Percentiles rank a stretch among this genome's conserved stretches.
Evolutionary conservation across 1,140 invertebrate genomes (phyloP).

Genomic region (Sitophilus oryzae): DNA sequence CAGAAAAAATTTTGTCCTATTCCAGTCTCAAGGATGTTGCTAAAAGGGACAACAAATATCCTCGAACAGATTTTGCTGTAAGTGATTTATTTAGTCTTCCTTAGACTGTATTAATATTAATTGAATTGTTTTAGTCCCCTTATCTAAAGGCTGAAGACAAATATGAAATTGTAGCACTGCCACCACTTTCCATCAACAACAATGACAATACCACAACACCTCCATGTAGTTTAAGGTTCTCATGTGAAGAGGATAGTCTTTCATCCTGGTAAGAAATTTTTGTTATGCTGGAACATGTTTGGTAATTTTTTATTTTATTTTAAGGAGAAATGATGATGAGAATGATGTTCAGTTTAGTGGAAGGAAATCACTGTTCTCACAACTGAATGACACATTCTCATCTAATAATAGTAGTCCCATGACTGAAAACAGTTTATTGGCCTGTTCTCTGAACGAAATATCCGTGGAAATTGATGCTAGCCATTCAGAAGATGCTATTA

Average conservation of each 20-base stretch:
- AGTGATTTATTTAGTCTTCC: not conserved
- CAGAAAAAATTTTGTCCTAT: slow-evolving; percentile 18
- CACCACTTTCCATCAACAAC: slow-evolving; percentile 11
- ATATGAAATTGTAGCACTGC: slow-evolving; percentile 7
- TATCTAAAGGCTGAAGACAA: slow-evolving; percentile 7
- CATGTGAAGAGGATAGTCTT: not conserved
- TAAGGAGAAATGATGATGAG: not conserved
- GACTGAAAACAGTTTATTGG: not conserved
- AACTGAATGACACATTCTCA: not conserved
- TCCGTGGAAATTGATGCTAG: not conserved
- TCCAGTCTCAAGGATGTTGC: slow-evolving; percentile 5
- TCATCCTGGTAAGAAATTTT: not conserved
- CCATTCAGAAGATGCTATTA: not conserved
- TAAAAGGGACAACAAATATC: slow-evolving; percentile 18
- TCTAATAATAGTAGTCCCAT: not conserved
- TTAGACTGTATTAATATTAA: not conserved
- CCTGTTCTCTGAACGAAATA: not conserved
- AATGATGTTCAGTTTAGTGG: not conserved
- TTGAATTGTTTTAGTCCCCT: slow-evolving; percentile 14
- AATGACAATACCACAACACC: slow-evolving; percentile 12
- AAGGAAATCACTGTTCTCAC: not conserved
- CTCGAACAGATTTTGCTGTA: slow-evolving; percentile 24
- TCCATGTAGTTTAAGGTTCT: slow-evolving; percentile 1
- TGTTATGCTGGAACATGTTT: not conserved
- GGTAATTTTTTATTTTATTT: not conserved